Evolutionary conservation across 1,140 invertebrate species (phyloP).

Genomic region (Brachionus asplanchnoidis): DNA sequence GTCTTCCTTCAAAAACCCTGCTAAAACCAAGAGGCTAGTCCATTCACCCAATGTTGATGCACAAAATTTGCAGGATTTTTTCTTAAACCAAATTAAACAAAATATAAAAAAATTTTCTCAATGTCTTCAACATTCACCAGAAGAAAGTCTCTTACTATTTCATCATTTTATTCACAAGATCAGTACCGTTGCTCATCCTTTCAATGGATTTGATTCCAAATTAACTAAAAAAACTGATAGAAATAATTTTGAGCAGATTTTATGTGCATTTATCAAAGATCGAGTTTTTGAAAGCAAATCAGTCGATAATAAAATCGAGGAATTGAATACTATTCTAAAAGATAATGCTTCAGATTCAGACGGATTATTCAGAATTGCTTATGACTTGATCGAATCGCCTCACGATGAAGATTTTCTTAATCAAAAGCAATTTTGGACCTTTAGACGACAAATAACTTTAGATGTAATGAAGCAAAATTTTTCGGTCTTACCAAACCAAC

Average conservation of each 20-base stretch:
- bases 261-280: background rate
- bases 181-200: background rate
- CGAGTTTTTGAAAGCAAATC: background rate
- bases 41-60: background rate
- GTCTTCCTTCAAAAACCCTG: background rate
- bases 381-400: background rate
- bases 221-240: background rate
- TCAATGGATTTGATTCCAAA: background rate
- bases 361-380: background rate
- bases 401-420: background rate
- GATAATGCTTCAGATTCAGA: background rate
- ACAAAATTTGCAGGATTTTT: background rate
- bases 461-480: slow-evolving; percentile 1
- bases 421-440: background rate
- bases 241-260: background rate
- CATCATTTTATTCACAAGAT: background rate
- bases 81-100: background rate
- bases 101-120: background rate
- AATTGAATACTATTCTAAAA: background rate
- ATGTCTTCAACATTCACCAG: slow-evolving; percentile 6
- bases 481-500: background rate
- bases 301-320: background rate
- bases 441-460: slow-evolving; percentile 9
- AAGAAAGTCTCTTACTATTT: background rate
- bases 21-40: background rate